Evolutionary conservation across 1,140 invertebrate species (phyloP), one percentile per base, ranked within the genome.

Genomic region (Physella acuta): DNA sequence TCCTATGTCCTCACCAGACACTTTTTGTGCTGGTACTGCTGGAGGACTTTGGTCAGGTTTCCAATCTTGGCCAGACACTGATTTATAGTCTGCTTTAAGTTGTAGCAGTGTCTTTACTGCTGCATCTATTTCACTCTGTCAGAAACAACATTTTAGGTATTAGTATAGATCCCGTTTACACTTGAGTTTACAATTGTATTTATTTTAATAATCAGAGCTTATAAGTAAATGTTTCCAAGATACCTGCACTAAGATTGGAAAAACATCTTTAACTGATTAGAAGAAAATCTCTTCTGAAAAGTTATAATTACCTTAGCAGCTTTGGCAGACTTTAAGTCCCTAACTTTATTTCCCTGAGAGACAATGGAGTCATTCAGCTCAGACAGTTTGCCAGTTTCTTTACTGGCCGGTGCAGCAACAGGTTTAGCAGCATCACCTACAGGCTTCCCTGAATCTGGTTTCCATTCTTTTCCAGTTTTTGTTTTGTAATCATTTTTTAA

Each of bases 401-500:
- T 61, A 36, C 28, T 63, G 39, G 64, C 56, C 26, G 14, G 28
- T 37, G 53, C 24, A 58, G 64, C 26, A n/a, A n/a, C n/a, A n/a
- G n/a, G n/a, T n/a, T 63, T n/a, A n/a, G 70, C 39, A 52, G 70
- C 17, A 30, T 69, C n/a, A 8, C 63, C 58, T 51, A 36, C 31
- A 17, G 70, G 64, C 44, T 51, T n/a, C 4, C 16, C 36, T 14
- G 67, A 30, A 31, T 62, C 71, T 33, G 80, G 81, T 61, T 82
- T 82, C 81, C 81, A 83, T 5, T 83, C 81, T 44, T 76, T 68
- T 5, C 91, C 91, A 8, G 90, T 90, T 14, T 87, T 77, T 56
- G 86, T 84, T 86, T 94, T 94, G 79, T 91, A 96, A 63, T 92
- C 88, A 2, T 85, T 86, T 85, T 96, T 96, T 2, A 96, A 83